Conservation (phyloP, 1,140 invertebrate genomes). For the Ceratosolen solmsi region DNA sequence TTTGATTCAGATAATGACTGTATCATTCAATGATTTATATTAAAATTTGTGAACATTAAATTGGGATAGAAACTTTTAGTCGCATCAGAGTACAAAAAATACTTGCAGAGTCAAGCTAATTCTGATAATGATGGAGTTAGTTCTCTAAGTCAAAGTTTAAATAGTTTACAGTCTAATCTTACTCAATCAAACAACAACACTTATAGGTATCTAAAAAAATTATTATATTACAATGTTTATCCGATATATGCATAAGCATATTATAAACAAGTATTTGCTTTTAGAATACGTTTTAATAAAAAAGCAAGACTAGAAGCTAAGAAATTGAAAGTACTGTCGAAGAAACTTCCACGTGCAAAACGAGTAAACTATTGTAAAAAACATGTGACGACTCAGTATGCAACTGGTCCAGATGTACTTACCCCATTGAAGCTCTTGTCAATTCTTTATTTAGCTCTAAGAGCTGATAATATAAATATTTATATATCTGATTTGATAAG, state of each 20-base stretch:
- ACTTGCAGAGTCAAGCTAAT: conserved; percentile 60
- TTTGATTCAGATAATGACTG: conserved; percentile 7
- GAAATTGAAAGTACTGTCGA: conserved; percentile 61
- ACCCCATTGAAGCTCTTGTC: conserved; percentile 71
- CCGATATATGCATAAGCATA: neutral
- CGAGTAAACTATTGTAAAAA: conserved; percentile 62
- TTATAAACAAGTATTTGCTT: conserved; percentile 28
- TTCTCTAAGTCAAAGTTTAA: conserved; percentile 65
- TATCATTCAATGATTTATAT: neutral
- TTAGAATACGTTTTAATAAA: conserved; percentile 65
- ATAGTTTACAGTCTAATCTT: conserved; percentile 60
- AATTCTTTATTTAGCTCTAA: conserved; percentile 75
- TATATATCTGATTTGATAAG: conserved; percentile 77
- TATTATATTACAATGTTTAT: neutral
- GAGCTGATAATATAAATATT: conserved; percentile 75
- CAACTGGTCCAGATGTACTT: conserved; percentile 65
- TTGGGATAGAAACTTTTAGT: conserved; percentile 62
- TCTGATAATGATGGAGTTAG: conserved; percentile 61
- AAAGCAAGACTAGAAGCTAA: conserved; percentile 62
- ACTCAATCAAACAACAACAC: conserved; percentile 48
- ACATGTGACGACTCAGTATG: conserved; percentile 63
- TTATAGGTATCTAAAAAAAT: conserved; percentile 48
- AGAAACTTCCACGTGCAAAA: conserved; percentile 58
- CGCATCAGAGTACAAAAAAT: conserved; percentile 67
- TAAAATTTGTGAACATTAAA: conserved; percentile 36